Base-by-base conservation (phyloP, 2,888 invertebrate species). In the Pecten maximus region DNA sequence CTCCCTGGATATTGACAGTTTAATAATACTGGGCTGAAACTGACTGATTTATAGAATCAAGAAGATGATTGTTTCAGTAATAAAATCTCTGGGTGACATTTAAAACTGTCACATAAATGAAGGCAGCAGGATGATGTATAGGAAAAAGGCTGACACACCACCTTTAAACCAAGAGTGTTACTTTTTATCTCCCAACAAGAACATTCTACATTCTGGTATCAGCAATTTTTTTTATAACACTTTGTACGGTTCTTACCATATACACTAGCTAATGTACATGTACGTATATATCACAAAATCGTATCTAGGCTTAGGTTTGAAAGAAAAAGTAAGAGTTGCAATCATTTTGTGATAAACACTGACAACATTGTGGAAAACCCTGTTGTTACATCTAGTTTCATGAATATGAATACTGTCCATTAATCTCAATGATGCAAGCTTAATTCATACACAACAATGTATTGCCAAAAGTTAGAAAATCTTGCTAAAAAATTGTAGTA, bases 21-120 rank as follows among this genome's bases (percentile, higher is more conserved):
- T 74, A 35, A 74, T 74, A 74, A 23, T 35, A 15, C 28, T 10
- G 10, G 10, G 28, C 10, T 74, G 15, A 74, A 74, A 74, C 16
- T 35, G 35, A 74, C 74, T 74, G 74, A 74, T 74, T 74, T 74
- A 74, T 35, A 74, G 74, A 35, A 74, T 28, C 28, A 74, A 74
- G 15, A 74, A 74, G 28, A 74, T 23, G 8, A 10, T n/a, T 54
- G 54, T 23, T 74, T 8, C 74, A 74, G 28, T 74, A 74, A 74
- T 74, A 74, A 74, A 74, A 28, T 35, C 28, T 74, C 35, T 28
- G 74, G 74, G 10, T 35, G 74, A 74, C 74, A 74, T 74, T 74
- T 74, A 74, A 16, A 4, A 28, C 74, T 74, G 35, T 74, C 28
- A 35, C 35, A 74, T 74, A 28, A 60, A 60, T n/a, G 35, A 28